These are phyloP conservation scores for Periophthalmodon schlosseri DNA, from an alignment of 2,113 vertebrate species.

Conservation along the genomic window DNA sequence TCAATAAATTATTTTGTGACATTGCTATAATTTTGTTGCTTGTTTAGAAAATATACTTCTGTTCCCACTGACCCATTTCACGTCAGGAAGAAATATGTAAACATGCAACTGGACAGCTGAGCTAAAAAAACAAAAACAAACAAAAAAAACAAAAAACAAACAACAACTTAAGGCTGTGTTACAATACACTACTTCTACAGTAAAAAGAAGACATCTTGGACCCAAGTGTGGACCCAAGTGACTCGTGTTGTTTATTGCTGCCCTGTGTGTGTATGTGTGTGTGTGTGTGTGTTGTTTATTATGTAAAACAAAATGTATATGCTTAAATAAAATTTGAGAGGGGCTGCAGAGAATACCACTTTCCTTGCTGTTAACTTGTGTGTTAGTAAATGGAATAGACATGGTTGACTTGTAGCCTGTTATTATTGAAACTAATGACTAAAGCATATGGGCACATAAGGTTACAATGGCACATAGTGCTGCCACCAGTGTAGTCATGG, in stretches of 20 bases:
- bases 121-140: slow-evolving; percentile 26
- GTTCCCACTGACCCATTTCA: slow-evolving; percentile 20
- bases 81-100: slow-evolving; percentile 59
- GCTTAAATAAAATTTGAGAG: background rate
- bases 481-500: slow-evolving; percentile 55
- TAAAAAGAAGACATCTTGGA: background rate
- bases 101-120: slow-evolving; percentile 40
- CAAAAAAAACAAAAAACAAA: too few relatives aligned
- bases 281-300: too few relatives aligned
- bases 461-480: slow-evolving; percentile 77
- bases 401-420: slow-evolving; percentile 56
- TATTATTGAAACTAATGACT: slow-evolving; percentile 68
- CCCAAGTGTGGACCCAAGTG: background rate
- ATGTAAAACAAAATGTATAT: too few relatives aligned
- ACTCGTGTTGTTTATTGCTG: too few relatives aligned
- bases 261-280: too few relatives aligned
- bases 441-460: slow-evolving; percentile 70
- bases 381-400: slow-evolving; percentile 1
- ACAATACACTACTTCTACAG: background rate
- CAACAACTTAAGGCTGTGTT: background rate
- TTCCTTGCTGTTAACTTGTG: background rate
- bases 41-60: slow-evolving; percentile 36
- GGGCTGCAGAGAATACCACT: too few relatives aligned
- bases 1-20: too few relatives aligned
- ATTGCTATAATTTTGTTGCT: too few relatives aligned